These are phyloP conservation scores for Galaxea fascicularis DNA, from an alignment of 92 coral and sea anemone genomes.

Conservation along the genomic window DNA sequence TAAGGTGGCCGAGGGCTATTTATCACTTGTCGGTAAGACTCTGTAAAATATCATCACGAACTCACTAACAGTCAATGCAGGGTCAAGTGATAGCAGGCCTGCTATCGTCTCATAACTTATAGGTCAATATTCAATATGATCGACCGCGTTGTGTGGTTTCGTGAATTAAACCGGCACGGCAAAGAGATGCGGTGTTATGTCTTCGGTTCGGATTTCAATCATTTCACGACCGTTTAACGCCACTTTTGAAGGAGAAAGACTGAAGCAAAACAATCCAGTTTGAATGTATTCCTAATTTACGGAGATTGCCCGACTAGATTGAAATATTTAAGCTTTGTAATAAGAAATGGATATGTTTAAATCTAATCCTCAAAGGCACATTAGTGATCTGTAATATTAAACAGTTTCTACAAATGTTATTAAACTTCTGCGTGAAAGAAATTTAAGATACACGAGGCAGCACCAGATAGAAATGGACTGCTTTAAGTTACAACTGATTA, in stretches of 20 bases:
- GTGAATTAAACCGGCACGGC: neutral
- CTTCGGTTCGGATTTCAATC: neutral
- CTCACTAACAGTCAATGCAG: neutral
- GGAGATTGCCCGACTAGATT: slow-evolving; percentile 5
- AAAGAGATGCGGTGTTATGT: neutral
- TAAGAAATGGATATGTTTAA: neutral
- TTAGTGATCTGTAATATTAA: neutral
- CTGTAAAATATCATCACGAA: slow-evolving; percentile 23
- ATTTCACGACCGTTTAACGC: too few species aligned
- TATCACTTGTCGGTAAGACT: slow-evolving; percentile 12
- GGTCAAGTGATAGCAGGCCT: slow-evolving; percentile 33
- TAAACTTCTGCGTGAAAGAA: too few species aligned
- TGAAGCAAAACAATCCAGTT: neutral
- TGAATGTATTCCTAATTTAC: neutral
- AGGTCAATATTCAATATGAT: neutral
- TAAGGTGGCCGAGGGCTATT: slow-evolving; percentile 24
- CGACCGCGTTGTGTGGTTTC: neutral
- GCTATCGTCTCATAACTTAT: slow-evolving; percentile 3
- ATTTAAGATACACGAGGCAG: too few species aligned
- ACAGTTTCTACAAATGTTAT: too few species aligned
- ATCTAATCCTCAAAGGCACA: neutral
- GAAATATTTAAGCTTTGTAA: neutral
- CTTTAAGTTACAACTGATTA: too few species aligned
- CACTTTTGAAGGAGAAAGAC: neutral
- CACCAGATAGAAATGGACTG: too few species aligned